Evolutionary conservation across 2,113 vertebrate genomes (phyloP).

Genomic region (Gasterosteus nipponicus): DNA sequence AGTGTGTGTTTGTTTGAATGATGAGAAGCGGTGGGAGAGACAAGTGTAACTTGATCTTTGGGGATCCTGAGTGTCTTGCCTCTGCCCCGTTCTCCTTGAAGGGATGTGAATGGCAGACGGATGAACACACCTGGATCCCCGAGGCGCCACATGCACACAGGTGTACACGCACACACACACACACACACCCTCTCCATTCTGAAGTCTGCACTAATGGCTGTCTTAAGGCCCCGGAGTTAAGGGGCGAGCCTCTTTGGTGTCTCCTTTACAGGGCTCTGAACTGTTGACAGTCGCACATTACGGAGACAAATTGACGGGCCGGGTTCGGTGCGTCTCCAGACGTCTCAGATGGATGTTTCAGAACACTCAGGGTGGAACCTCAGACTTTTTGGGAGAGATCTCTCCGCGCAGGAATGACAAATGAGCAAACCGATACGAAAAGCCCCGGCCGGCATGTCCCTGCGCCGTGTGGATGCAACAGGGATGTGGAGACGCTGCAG

Average conservation of each 20-base stretch:
- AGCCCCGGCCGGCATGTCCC: not conserved
- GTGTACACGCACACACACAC: not conserved
- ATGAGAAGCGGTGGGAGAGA: constrained; percentile 49
- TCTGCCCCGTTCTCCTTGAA: constrained; percentile 59
- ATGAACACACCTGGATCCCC: constrained; percentile 70
- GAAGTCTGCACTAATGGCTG: constrained; percentile 33
- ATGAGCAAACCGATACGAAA: constrained; percentile 25
- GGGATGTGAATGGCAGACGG: constrained; percentile 59
- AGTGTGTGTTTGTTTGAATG: constrained; percentile 42
- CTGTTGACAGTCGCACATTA: constrained; percentile 68
- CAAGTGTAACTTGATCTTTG: constrained; percentile 65
- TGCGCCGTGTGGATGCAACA: not conserved
- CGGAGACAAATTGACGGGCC: constrained; percentile 64
- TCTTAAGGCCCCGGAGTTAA: constrained; percentile 41
- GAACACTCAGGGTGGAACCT: constrained; percentile 39
- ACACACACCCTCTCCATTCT: not conserved
- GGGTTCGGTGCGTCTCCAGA: constrained; percentile 43
- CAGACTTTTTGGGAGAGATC: constrained; percentile 22
- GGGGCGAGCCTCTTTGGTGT: constrained; percentile 41
- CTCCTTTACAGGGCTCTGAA: constrained; percentile 52
- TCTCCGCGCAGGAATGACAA: constrained; percentile 27
- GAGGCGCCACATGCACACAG: constrained; percentile 20
- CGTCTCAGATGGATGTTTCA: constrained; percentile 40
- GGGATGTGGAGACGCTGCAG: not conserved
- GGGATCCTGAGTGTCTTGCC: constrained; percentile 53